Percentiles rank a stretch among this genome's conserved stretches.
These are phyloP conservation scores for Nothocercus nigrocapillus DNA, from an alignment of 2,113 vertebrate species.

Conservation along the genomic window DNA sequence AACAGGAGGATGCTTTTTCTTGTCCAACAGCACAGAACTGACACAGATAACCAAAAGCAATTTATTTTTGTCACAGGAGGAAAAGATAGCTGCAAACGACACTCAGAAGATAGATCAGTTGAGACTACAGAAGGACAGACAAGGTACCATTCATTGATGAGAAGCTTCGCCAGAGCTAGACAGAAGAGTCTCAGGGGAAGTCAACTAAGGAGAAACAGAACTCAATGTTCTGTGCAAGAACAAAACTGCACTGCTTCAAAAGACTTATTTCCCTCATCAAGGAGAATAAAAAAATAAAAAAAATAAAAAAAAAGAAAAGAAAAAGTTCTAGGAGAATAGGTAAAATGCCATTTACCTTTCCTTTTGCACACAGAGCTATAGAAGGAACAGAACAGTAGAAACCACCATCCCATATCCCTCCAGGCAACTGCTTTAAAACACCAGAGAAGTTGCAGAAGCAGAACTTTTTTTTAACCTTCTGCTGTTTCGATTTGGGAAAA, in stretches of 20 bases:
- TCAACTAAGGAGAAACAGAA: constrained; percentile 1
- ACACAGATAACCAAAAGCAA: neutral
- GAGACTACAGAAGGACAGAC: neutral
- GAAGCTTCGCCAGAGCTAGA: constrained; percentile 16
- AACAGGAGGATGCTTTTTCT: neutral
- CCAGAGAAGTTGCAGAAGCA: neutral
- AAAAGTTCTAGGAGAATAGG: neutral
- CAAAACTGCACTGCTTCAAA: constrained; percentile 19
- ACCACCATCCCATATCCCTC: neutral
- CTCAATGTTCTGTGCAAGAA: neutral
- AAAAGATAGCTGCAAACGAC: constrained; percentile 42
- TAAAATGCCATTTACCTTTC: neutral
- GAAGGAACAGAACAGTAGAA: constrained; percentile 27
- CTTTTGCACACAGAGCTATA: neutral
- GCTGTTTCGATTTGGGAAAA: constrained; percentile 16
- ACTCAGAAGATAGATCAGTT: neutral
- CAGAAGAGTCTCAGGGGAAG: constrained; percentile 33
- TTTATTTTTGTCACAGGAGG: constrained; percentile 40
- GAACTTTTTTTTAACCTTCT: neutral
- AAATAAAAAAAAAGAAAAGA: neutral
- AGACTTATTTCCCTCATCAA: neutral
- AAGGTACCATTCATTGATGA: constrained; percentile 39
- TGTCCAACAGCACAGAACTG: constrained; percentile 12
- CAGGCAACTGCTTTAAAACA: constrained; percentile 27
- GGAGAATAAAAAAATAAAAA: constrained; percentile 17